Base-by-base conservation (phyloP, 2,888 invertebrate genomes). In the Eupithecia pulchellata region DNA sequence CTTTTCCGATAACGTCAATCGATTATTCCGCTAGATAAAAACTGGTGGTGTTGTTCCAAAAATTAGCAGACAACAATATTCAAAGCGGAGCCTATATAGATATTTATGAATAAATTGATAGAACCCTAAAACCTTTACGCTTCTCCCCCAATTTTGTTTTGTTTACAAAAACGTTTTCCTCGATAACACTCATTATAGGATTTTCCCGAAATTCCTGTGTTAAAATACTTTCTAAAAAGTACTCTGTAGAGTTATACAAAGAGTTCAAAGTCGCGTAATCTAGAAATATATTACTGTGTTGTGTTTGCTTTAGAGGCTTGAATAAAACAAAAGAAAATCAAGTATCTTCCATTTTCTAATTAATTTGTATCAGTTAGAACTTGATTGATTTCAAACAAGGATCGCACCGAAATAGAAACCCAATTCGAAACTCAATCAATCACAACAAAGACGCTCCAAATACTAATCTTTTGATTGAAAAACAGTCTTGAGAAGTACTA, bases 401-500 rank as follows among this genome's bases (percentile, higher is more conserved):
- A 52, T 52, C 25, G 25, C 20, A 52, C 52, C 52, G 8, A 52
- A 52, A 52, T 57, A 14, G 57, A 29, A 57, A 14, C 27, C 29
- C 17, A 57, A 29, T 55, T 57, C 29, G 57, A 29, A 57, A 57
- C 29, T 57, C 57, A 57, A 57, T 57, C 29, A 57, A 57, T 29
- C 5, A 27, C 14, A 27, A 27, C 27, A 57, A 57, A 57, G 17
- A 17, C 8, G 11, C 29, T 8, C 8, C 29, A 17, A 17, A 29
- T 13, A 25, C 6, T 2, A 52, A 52, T 57, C 57, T 57, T 29
- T 57, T 29, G 8, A 52, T 29, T 47, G 47, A 47, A 47, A 47
- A 47, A 11, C 20, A 47, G 34, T 36, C 13, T 11, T 36, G 13
- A 1, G 34, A 36, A 13, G 34, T 36, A 13, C 34, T 30, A 30